Base-by-base conservation (phyloP, 1,140 invertebrate genomes). In the Trinorchestia longiramus region DNA sequence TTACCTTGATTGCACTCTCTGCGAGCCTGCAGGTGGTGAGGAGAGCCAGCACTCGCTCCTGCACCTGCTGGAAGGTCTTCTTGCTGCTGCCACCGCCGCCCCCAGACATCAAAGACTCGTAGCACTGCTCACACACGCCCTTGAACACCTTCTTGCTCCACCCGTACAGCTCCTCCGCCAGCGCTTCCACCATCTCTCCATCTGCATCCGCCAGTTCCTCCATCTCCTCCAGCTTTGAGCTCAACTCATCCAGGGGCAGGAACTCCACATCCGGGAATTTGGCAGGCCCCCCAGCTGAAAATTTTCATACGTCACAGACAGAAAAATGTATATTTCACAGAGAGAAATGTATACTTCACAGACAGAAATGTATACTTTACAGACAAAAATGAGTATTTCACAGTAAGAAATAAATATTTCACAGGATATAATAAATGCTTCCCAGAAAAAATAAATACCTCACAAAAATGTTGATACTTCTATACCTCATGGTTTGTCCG, bases 1-100 rank as follows among this genome's bases (percentile, higher is more conserved):
- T 88, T 53, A 96, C 97, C 97, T 99, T 99, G 0, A 99, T 97
- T 11, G 98, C 99, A 97, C 99, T 99, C 96, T 99, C 98, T 97
- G 99, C 99, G 42, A 99, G 97, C 96, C 98, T 98, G 53, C 99
- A 98, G 97, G 99, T 99, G 94, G 98, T 97, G 97, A 98, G 97
- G 28, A 99, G 97, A 42, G 98, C 97, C 97, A 98, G 98, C 0
- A 99, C 97, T 97, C 98, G 98, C 96, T 99, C 98, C 97, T 99
- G 98, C 45, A 99, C 97, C 90, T 98, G 98, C 43, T 98, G 98
- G 97, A 98, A 98, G 0, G 98, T 98, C 97, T 99, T 98, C 90
- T 98, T 96, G 36, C 96, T 91, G 87, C 95, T 43, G 57, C 96
- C 97, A 96, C 98, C 97, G 97, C 98, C 98, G 97, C 98, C 97